Conservation (phyloP, 2,113 vertebrate species). For the Origma solitaria region DNA sequence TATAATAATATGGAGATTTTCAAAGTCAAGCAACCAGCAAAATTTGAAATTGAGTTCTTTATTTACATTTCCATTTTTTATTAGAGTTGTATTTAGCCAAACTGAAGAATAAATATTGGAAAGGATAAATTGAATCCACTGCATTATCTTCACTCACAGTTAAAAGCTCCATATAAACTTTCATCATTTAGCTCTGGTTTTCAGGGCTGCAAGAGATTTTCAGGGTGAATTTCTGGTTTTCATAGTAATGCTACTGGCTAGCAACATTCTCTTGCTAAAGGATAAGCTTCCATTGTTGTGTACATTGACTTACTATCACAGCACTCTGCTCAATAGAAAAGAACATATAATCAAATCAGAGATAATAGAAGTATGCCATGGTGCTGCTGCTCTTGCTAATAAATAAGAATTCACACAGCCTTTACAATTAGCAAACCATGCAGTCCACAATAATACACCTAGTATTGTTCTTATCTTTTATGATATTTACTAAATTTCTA, state of each 20-base stretch:
- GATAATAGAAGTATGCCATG: not conserved
- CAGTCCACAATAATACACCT: accelerated
- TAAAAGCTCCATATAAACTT: not conserved
- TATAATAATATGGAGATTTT: not conserved
- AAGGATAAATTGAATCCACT: not conserved
- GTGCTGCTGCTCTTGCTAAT: not conserved
- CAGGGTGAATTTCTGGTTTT: not conserved
- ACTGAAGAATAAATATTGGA: slow-evolving; percentile 21
- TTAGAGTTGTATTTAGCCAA: slow-evolving; percentile 20
- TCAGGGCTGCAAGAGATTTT: not conserved
- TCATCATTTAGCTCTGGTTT: not conserved
- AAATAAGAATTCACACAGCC: not conserved
- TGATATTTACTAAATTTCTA: not conserved
- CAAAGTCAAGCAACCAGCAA: not conserved
- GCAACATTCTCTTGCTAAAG: not conserved
- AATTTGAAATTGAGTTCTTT: slow-evolving; percentile 24
- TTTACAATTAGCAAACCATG: not conserved
- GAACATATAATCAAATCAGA: not conserved
- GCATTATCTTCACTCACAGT: not conserved
- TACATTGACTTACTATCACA: not conserved
- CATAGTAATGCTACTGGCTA: not conserved
- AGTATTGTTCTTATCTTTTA: not conserved
- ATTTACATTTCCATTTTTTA: slow-evolving; percentile 20
- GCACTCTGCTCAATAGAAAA: not conserved
- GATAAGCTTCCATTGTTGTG: not conserved